Conservation (phyloP, 2,888 invertebrate species). For the Pseudococcus longispinus region DNA sequence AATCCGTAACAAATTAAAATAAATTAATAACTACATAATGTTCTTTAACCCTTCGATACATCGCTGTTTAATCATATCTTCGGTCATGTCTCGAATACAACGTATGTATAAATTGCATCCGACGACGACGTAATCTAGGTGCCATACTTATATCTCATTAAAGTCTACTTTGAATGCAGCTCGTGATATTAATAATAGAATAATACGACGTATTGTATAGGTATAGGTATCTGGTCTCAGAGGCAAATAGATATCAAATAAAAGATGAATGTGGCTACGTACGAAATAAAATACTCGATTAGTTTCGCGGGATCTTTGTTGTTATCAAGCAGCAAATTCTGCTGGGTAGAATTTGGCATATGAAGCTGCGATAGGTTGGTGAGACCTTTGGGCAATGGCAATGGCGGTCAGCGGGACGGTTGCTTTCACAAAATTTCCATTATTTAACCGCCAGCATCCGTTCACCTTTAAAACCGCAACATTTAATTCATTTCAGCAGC, state of each 20-base stretch:
- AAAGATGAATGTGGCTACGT: not conserved
- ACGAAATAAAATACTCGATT: slow-evolving; percentile 3
- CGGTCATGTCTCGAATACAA: not conserved
- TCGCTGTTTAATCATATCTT: not conserved
- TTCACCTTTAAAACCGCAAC: slow-evolving; percentile 1
- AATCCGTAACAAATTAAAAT: slow-evolving; percentile 7
- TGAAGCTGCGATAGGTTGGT: not conserved
- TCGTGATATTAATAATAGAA: not conserved
- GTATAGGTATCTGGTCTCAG: not conserved
- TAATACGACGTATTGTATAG: not conserved
- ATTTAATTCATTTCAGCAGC: not conserved
- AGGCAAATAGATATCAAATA: not conserved
- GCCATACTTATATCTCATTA: not conserved
- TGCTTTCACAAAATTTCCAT: not conserved
- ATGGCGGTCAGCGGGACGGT: not conserved
- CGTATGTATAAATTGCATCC: not conserved
- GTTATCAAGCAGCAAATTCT: not conserved
- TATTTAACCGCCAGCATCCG: slow-evolving; percentile 14
- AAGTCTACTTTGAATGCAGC: not conserved
- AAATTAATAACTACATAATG: not conserved
- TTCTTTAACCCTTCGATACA: not conserved
- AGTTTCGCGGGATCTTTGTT: not conserved
- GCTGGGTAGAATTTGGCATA: not conserved
- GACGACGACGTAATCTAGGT: not conserved
- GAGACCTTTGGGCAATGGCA: too few relatives aligned